phyloP scores from a whole-genome alignment of 2,888 invertebrate genomes.

The Prenolepis imparis region DNA sequence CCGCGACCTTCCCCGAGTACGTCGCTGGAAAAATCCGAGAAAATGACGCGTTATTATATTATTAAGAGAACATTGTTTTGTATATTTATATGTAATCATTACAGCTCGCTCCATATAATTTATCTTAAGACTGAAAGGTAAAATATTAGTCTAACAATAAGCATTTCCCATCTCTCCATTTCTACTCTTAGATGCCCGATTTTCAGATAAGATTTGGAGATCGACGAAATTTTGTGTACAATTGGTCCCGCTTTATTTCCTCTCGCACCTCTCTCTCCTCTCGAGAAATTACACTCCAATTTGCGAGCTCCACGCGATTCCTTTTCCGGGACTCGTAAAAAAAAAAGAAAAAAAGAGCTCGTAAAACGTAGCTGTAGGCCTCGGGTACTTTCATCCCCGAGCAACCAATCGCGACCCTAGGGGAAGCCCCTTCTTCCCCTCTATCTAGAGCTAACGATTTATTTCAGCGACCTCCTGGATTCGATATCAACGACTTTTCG shows the following conservation, averaged over 20 bases:
- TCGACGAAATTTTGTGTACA: conserved; percentile 5
- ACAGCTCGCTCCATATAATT: not conserved
- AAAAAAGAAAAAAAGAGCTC: conserved; percentile 64
- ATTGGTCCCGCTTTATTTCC: not conserved
- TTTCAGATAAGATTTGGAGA: not conserved
- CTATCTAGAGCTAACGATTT: conserved; percentile 74
- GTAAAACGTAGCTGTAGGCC: conserved; percentile 68
- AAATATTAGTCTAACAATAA: not conserved
- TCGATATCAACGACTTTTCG: conserved; percentile 77
- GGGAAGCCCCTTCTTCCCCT: conserved; percentile 60
- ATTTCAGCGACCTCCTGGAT: conserved; percentile 72
- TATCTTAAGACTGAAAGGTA: not conserved
- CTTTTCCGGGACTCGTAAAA: conserved; percentile 74
- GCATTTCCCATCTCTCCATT: not conserved
- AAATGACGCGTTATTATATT: not conserved
- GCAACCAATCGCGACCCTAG: conserved; percentile 68
- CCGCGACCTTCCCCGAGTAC: not conserved
- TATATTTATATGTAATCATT: not conserved
- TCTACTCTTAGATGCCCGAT: not conserved
- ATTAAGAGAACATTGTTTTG: not conserved
- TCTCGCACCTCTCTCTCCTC: conserved; percentile 19
- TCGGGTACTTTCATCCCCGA: conserved; percentile 47
- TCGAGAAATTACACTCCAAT: conserved; percentile 71
- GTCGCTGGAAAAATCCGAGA: not conserved
- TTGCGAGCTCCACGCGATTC: conserved; percentile 69